Evolutionary conservation across 1,140 invertebrate species (phyloP).

Genomic region (Nasonia giraulti): DNA sequence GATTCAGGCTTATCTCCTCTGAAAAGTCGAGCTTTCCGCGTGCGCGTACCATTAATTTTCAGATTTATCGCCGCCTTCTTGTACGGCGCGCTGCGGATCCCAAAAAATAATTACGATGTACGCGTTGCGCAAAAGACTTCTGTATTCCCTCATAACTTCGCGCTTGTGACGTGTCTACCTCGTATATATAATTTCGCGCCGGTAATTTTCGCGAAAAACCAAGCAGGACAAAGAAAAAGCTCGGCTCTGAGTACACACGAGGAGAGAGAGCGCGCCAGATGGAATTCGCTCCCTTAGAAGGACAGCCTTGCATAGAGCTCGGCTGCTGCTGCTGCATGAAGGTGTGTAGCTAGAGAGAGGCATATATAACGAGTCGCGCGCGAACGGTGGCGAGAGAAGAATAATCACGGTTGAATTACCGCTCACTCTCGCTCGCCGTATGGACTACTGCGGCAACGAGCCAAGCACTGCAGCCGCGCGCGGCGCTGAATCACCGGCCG

Average conservation of each 20-base stretch:
- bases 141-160: neutral
- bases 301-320: neutral
- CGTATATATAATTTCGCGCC: neutral
- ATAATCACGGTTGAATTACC: constrained; percentile 43
- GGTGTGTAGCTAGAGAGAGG: too few species aligned
- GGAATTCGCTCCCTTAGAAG: constrained; percentile 38
- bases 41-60: constrained; percentile 25
- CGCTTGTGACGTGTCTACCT: neutral
- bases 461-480: neutral
- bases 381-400: neutral
- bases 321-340: neutral
- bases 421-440: constrained; percentile 34
- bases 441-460: constrained; percentile 5
- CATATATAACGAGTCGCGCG: too few species aligned
- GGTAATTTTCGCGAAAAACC: neutral
- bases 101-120: neutral
- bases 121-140: neutral
- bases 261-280: constrained; percentile 26
- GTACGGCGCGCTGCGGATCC: neutral
- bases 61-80: constrained; percentile 18
- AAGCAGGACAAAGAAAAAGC: constrained; percentile 18
- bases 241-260: neutral
- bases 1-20: constrained; percentile 39
- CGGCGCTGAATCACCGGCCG: constrained; percentile 8
- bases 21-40: constrained; percentile 37